Conservation (phyloP, 2,888 invertebrate species). For the Ganaspis brasiliensis region DNA sequence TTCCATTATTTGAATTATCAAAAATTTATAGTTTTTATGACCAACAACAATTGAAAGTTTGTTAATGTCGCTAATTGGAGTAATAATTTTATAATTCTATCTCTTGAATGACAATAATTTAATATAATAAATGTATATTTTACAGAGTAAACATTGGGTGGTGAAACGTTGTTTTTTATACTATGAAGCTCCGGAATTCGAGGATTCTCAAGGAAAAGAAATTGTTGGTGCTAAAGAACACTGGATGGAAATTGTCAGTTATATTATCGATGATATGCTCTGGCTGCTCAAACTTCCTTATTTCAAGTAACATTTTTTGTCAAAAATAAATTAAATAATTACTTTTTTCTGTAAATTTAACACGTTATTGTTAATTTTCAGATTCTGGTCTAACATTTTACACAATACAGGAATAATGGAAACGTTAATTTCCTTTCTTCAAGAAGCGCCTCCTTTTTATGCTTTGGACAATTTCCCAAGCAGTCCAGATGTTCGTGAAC, state of each 20-base stretch:
- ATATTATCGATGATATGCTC: constrained; percentile 85
- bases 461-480: constrained; percentile 80
- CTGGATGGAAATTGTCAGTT: constrained; percentile 85
- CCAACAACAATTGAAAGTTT: too few relatives aligned
- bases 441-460: constrained; percentile 88
- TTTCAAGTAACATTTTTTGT: constrained; percentile 82
- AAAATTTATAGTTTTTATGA: too few relatives aligned
- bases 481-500: constrained; percentile 81
- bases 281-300: constrained; percentile 87
- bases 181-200: constrained; percentile 83
- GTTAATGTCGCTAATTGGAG: too few relatives aligned
- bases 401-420: constrained; percentile 85
- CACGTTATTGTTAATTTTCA: constrained; percentile 76
- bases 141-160: constrained; percentile 83
- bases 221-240: constrained; percentile 84
- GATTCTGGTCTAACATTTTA: constrained; percentile 88
- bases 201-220: constrained; percentile 80
- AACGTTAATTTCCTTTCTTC: constrained; percentile 87
- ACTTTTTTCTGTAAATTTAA: constrained; percentile 62
- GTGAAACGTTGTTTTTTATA: constrained; percentile 82
- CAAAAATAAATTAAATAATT: constrained; percentile 48
- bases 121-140: constrained; percentile 60
- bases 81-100: too few relatives aligned
- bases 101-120: too few relatives aligned
- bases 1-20: too few relatives aligned